Evolutionary conservation across 2,888 invertebrate genomes (phyloP).

Genomic region (Parnassius apollo): DNA sequence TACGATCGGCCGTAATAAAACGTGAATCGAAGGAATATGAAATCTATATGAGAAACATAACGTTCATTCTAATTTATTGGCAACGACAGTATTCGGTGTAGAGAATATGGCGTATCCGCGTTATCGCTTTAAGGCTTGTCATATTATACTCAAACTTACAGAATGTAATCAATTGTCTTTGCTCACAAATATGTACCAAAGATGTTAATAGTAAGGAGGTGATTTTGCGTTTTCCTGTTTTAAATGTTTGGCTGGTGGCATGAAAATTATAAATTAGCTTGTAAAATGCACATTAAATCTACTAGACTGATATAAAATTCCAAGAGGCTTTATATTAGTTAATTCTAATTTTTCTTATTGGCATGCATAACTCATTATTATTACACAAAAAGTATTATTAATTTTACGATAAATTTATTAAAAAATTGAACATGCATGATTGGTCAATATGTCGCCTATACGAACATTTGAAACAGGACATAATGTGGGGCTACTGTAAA

Average conservation of each 20-base stretch:
- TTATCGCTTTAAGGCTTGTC: slow-evolving; percentile 51
- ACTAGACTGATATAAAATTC: slow-evolving; percentile 1
- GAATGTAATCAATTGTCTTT: slow-evolving; percentile 58
- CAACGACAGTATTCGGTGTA: slow-evolving; percentile 57
- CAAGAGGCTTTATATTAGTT: background rate
- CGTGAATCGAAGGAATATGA: slow-evolving; percentile 22
- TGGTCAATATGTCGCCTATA: slow-evolving; percentile 8
- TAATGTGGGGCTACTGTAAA: slow-evolving; percentile 20
- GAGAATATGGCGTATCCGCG: slow-evolving; percentile 44
- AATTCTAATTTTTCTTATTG: background rate
- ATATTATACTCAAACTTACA: slow-evolving; percentile 43
- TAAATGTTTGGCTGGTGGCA: slow-evolving; percentile 41
- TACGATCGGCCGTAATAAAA: slow-evolving; percentile 33
- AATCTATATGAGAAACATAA: slow-evolving; percentile 31
- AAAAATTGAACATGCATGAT: background rate
- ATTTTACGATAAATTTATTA: background rate
- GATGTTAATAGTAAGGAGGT: slow-evolving; percentile 44
- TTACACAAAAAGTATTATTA: background rate
- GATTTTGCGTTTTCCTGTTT: slow-evolving; percentile 44
- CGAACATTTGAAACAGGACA: slow-evolving; percentile 31
- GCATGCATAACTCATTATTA: background rate
- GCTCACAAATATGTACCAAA: slow-evolving; percentile 79
- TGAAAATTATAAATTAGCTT: slow-evolving; percentile 2
- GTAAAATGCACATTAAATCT: slow-evolving; percentile 18
- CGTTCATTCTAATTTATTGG: slow-evolving; percentile 40